A percentile compares a stretch with the other conserved stretches of the same genome.
Conservation (phyloP, 1,140 invertebrate genomes). For the Bacillus rossius region DNA sequence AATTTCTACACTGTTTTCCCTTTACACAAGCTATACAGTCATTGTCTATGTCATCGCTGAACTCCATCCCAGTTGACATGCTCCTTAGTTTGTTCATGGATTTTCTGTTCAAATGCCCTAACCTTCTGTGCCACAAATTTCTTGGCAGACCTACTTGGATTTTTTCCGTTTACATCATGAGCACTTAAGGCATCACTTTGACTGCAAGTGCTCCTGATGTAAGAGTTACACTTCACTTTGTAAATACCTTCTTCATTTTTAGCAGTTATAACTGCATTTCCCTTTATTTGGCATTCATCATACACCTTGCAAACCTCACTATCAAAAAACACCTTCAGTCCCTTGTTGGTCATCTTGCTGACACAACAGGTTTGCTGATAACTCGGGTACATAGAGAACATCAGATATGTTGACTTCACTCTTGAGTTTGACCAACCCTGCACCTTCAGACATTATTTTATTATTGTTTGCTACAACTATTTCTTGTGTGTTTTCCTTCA, state of each 20-base stretch:
- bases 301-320: not conserved
- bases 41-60: not conserved
- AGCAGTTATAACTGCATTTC: not conserved
- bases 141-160: not conserved
- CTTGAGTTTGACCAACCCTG: not conserved
- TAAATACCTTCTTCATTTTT: not conserved
- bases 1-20: constrained; percentile 26
- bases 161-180: not conserved
- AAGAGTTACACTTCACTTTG: not conserved
- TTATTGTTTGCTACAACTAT: not conserved
- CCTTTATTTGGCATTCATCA: not conserved
- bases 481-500: not conserved
- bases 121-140: constrained; percentile 11
- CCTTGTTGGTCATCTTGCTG: no score
- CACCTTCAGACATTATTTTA: not conserved
- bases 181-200: not conserved
- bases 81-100: not conserved
- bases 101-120: constrained; percentile 19
- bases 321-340: no score
- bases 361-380: not conserved
- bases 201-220: no score
- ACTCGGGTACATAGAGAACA: not conserved
- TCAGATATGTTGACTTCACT: not conserved
- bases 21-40: constrained; percentile 28
- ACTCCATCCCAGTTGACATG: constrained; percentile 12